A percentile compares a stretch with the other conserved stretches of the same genome.
Conservation (phyloP, 2,113 vertebrate species). For the Isichthys henryi region DNA sequence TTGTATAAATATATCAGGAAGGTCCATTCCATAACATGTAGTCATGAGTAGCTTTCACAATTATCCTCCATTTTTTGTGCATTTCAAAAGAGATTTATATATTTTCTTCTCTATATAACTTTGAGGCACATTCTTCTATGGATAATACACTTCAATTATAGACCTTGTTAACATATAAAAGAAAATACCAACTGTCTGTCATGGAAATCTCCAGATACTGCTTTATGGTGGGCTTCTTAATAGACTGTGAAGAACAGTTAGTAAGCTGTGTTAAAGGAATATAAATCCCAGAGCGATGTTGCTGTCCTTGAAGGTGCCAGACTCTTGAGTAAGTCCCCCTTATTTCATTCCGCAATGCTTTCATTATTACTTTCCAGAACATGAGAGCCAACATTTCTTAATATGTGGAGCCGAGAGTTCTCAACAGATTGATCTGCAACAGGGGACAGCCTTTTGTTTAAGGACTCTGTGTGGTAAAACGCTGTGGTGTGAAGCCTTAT, state of each 20-base stretch:
- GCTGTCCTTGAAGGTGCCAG: constrained; percentile 53
- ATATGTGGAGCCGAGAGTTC: constrained; percentile 55
- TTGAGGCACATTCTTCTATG: not conserved
- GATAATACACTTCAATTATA: not conserved
- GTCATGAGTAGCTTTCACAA: not conserved
- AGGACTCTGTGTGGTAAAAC: constrained; percentile 31
- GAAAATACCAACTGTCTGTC: not conserved
- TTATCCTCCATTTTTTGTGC: not conserved
- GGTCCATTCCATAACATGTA: not conserved
- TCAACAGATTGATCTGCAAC: constrained; percentile 67
- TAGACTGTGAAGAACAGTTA: constrained; percentile 17
- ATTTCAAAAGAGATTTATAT: not conserved
- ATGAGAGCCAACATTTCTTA: constrained; percentile 75
- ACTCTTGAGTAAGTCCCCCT: constrained; percentile 59
- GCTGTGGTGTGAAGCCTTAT: constrained; percentile 6
- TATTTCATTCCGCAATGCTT: constrained; percentile 42
- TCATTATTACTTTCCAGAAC: constrained; percentile 46
- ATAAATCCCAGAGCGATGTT: constrained; percentile 30
- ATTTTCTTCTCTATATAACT: not conserved
- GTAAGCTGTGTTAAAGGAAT: constrained; percentile 37
- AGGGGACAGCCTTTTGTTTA: constrained; percentile 61
- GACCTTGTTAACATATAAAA: constrained; percentile 2
- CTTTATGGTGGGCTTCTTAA: constrained; percentile 20
- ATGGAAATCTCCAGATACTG: not conserved
- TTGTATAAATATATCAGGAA: not conserved